Base-by-base conservation (phyloP, 2,113 vertebrate species). In the Tenrec ecaudatus region DNA sequence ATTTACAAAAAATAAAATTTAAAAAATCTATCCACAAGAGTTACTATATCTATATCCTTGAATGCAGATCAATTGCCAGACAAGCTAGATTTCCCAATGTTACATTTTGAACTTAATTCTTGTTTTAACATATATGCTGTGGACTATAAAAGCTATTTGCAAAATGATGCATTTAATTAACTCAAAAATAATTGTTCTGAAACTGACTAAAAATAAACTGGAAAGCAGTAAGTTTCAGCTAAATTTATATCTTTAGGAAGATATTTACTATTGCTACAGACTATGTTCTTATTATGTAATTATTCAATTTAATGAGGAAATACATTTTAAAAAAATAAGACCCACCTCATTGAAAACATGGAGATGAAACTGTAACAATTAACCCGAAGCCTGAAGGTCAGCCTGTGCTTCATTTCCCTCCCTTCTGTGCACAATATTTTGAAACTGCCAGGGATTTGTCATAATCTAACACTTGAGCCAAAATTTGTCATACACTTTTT, bases 181-280 rank as follows among this genome's bases (percentile, higher is more conserved):
- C 66, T 89, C 4, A 71, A 81, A 93, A 88, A 92, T 82, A 85
- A 93, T 62, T 81, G 40, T 84, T 43, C 40, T 86, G 40, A 78
- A 8, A 53, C 62, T 75, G 17, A 27, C 27, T 81, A 40, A 64
- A 91, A 80, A 60, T 9, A 19, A 88, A 78, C 69, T 64, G n/a
- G 20, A 91, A 23, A 60, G 31, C 40, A 92, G 16, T 36, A 57
- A 57, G 53, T 20, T 47, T 73, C 5, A 33, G 71, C 12, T 77
- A 73, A 20, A 89, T 78, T 43, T 76, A 81, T 82, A 62, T 36
- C 8, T 47, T 92, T 89, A 58, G 3, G 0, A 16, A 60, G 14
- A 64, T 57, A 31, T 36, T 90, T 86, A 77, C 38, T 77, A 60
- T 25, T 68, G 27, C 19, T 60, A 40, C 60, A 8, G 22, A 89